Conservation (phyloP, 2,113 vertebrate genomes). For the Actenoides hombroni region DNA sequence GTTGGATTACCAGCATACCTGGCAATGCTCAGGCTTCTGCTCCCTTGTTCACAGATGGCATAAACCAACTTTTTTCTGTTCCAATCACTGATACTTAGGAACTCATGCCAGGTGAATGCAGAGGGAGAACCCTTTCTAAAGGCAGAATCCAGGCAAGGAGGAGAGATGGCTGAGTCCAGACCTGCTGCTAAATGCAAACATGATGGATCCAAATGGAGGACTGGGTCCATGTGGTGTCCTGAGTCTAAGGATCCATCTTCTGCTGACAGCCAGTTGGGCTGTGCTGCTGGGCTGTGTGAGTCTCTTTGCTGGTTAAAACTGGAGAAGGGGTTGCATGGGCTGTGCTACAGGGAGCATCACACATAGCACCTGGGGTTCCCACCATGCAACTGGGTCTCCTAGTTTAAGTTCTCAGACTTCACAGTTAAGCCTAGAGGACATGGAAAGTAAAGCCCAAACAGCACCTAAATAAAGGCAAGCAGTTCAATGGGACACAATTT, state of each 20-base stretch:
- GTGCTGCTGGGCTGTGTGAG: accelerated
- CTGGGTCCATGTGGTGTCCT: neutral
- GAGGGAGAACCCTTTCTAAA: neutral
- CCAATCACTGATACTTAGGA: neutral
- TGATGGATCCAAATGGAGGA: accelerated
- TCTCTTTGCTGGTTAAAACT: neutral
- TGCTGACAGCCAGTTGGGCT: neutral
- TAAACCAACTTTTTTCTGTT: neutral
- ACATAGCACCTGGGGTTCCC: neutral
- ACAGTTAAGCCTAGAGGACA: neutral
- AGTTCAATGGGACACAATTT: neutral
- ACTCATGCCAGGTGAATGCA: neutral
- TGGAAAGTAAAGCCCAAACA: neutral
- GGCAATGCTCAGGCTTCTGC: accelerated
- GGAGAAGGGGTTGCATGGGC: neutral
- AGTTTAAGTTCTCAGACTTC: neutral
- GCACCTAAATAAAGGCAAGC: neutral
- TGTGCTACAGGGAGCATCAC: neutral
- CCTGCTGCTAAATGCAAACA: neutral
- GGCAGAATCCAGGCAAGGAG: neutral
- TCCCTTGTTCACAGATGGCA: neutral
- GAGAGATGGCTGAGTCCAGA: neutral
- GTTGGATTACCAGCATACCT: neutral
- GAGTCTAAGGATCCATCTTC: neutral
- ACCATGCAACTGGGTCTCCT: neutral